Conservation (phyloP, 2,888 invertebrate genomes). For the Cataglyphis rosenhaueri region DNA sequence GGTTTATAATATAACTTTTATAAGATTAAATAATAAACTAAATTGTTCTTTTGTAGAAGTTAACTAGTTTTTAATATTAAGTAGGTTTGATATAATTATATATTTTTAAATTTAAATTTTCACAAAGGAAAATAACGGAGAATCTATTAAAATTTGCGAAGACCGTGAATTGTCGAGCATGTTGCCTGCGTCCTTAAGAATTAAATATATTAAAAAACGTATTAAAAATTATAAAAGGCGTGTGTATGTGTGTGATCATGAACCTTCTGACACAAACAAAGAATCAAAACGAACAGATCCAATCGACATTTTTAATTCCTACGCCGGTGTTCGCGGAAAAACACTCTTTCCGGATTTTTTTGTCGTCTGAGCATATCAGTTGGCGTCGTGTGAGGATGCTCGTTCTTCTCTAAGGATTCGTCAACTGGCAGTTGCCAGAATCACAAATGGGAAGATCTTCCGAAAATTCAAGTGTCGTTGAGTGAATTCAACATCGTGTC, state of each 20-base stretch:
- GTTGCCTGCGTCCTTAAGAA: neutral
- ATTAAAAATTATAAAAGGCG: neutral
- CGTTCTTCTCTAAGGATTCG: slow-evolving; percentile 33
- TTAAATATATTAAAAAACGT: neutral
- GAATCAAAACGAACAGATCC: neutral
- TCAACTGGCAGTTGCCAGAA: slow-evolving; percentile 45
- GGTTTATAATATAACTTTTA: neutral
- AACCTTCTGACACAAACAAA: neutral
- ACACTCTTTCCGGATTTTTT: slow-evolving; percentile 28
- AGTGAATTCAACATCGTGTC: slow-evolving; percentile 44
- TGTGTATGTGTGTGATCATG: neutral
- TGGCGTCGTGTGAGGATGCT: slow-evolving; percentile 33
- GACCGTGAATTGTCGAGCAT: neutral
- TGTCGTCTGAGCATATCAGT: slow-evolving; percentile 14
- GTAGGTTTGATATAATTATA: neutral
- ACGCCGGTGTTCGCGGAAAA: slow-evolving; percentile 7
- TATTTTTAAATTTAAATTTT: neutral
- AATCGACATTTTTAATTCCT: slow-evolving; percentile 22
- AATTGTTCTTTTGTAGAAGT: neutral
- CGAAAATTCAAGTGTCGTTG: slow-evolving; percentile 43
- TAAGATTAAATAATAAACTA: too few relatives aligned
- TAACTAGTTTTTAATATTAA: neutral
- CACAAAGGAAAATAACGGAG: too few relatives aligned
- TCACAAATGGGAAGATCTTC: slow-evolving; percentile 40
- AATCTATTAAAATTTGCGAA: too few relatives aligned